These are phyloP conservation scores for Nemoura dubitans DNA, from an alignment of 2,888 invertebrate species.

Conservation along the genomic window DNA sequence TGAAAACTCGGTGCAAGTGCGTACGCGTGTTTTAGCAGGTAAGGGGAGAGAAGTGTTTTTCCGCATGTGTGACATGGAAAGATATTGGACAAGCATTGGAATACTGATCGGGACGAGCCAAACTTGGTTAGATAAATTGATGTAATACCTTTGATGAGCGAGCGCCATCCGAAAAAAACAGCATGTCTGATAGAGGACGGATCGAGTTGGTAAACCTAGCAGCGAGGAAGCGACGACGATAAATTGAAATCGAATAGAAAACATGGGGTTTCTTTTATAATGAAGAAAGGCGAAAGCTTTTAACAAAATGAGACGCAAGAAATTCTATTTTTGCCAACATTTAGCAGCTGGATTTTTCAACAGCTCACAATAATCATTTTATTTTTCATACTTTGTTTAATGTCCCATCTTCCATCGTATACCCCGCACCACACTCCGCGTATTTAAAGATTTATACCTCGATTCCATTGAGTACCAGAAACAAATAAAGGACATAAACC, in stretches of 20 bases:
- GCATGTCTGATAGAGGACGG: neutral
- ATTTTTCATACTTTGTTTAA: conserved; percentile 23
- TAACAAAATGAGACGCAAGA: conserved; percentile 35
- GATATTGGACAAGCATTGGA: no score
- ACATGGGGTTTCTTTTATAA: conserved; percentile 7
- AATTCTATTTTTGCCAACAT: conserved; percentile 16
- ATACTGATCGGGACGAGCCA: no score
- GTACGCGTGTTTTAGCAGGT: no score
- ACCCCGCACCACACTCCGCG: neutral
- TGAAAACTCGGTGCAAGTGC: no score
- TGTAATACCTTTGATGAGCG: neutral
- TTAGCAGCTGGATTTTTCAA: conserved; percentile 27
- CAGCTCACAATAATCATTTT: conserved; percentile 30
- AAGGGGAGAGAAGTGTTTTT: no score
- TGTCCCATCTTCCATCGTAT: neutral
- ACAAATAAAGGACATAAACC: conserved; percentile 41
- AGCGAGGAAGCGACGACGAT: neutral
- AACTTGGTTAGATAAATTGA: conserved; percentile 18
- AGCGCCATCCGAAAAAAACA: neutral
- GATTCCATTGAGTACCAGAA: conserved; percentile 37
- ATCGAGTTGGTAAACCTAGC: neutral
- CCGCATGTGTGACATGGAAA: no score
- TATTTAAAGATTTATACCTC: conserved; percentile 28
- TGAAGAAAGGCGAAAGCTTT: conserved; percentile 29
- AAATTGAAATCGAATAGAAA: conserved; percentile 27